Conservation (phyloP, 2,113 vertebrate species). For the Halichoerus grypus region DNA sequence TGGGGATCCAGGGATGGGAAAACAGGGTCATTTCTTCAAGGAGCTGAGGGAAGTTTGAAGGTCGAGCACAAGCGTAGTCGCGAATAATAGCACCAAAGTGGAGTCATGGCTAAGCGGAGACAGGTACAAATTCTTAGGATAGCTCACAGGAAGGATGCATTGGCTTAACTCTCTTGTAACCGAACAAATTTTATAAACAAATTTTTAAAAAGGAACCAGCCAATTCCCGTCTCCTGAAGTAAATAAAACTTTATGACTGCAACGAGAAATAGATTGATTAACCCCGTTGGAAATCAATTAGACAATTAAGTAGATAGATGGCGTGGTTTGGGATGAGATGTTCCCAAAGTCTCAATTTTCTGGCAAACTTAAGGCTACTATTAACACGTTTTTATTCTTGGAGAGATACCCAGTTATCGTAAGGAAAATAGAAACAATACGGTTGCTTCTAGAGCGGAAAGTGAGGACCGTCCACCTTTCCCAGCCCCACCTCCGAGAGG, state of each 20-base stretch:
- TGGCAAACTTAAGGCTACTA: slow-evolving; percentile 17
- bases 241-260: slow-evolving; percentile 63
- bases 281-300: slow-evolving; percentile 49
- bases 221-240: slow-evolving; percentile 52
- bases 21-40: neutral
- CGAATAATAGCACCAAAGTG: rapidly evolving
- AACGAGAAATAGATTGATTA: slow-evolving; percentile 53
- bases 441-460: neutral
- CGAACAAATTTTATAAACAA: slow-evolving; percentile 22
- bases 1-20: neutral
- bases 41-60: too few species aligned
- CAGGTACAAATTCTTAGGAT: rapidly evolving
- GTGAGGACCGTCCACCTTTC: neutral
- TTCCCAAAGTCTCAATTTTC: slow-evolving; percentile 62
- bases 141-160: neutral
- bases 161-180: neutral
- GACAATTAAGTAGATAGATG: slow-evolving; percentile 33
- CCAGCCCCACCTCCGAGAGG: neutral
- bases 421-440: neutral
- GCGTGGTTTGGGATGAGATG: neutral
- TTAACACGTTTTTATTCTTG: slow-evolving; percentile 6
- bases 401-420: neutral
- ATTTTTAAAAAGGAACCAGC: slow-evolving; percentile 15
- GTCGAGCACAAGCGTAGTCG: neutral
- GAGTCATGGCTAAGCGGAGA: neutral